A percentile compares a stretch with the other conserved stretches of the same genome.
Evolutionary conservation across 1,140 invertebrate genomes (phyloP).

Genomic region (Archivesica marissinica): DNA sequence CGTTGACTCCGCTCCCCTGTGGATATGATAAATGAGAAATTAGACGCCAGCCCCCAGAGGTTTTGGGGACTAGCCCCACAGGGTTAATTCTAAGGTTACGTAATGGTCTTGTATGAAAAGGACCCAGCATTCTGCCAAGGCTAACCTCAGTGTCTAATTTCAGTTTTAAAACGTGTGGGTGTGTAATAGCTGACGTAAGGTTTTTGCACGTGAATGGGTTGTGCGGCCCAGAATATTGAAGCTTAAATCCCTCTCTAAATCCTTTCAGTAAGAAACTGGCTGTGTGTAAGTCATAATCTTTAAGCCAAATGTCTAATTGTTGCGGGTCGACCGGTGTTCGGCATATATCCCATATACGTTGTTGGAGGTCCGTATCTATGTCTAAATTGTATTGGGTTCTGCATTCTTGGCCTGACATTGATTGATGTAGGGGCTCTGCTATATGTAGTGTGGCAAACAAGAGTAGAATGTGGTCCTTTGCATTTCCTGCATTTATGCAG

Average conservation of each 20-base stretch:
- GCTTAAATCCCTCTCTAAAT: neutral
- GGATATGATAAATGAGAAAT: slow-evolving; percentile 20
- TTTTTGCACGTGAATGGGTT: neutral
- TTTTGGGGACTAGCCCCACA: neutral
- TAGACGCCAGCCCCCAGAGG: neutral
- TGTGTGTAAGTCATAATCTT: neutral
- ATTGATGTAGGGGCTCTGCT: no score
- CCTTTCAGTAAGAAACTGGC: neutral
- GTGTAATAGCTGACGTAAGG: neutral
- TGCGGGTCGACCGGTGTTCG: neutral
- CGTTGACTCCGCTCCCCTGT: neutral
- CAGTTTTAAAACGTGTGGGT: neutral
- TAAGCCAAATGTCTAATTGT: neutral
- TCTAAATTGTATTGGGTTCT: neutral
- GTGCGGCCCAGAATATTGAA: neutral
- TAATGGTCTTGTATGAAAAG: neutral
- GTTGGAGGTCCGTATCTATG: neutral
- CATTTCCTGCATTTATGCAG: neutral
- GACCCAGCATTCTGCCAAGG: neutral
- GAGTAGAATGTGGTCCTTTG: neutral
- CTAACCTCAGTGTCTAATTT: neutral
- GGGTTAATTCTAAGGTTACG: no score
- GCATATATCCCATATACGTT: neutral
- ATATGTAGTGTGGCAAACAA: neutral
- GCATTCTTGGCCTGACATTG: neutral